Conservation (phyloP, 2,797 vertebrate genomes). For the Orientallactaga sibirica region DNA sequence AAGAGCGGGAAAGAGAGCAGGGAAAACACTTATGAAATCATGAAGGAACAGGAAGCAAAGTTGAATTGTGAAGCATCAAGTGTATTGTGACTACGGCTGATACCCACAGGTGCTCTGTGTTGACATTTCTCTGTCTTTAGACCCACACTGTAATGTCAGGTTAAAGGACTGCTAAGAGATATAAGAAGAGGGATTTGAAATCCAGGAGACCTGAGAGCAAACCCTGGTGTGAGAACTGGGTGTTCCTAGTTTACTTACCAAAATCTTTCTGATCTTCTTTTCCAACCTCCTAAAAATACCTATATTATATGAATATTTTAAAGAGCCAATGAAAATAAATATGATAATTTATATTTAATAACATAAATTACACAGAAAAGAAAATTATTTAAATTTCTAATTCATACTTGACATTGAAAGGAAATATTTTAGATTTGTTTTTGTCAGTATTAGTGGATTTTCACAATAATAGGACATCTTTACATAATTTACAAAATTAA, state of each 20-base stretch:
- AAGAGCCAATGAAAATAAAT: neutral
- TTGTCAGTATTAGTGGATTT: neutral
- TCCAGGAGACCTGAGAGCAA: neutral
- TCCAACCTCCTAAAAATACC: neutral
- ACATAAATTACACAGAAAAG: constrained; percentile 34
- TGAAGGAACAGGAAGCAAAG: neutral
- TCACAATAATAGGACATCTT: neutral
- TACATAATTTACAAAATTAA: neutral
- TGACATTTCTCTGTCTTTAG: neutral
- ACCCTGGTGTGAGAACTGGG: neutral
- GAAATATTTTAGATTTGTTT: neutral
- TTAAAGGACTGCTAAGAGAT: neutral
- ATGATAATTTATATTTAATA: neutral
- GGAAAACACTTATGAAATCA: neutral
- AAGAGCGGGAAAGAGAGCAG: neutral
- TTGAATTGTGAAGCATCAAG: neutral
- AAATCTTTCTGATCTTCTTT: neutral
- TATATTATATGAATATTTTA: neutral
- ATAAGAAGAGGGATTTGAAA: neutral
- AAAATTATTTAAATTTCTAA: constrained; percentile 15
- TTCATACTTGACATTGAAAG: constrained; percentile 30
- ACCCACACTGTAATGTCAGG: neutral
- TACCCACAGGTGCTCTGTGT: neutral
- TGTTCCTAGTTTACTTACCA: neutral
- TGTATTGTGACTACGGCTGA: neutral